Evolutionary conservation across 2,888 invertebrate species (phyloP), one percentile per base, ranked within the genome.

Genomic region (Lasioglossum vierecki): DNA sequence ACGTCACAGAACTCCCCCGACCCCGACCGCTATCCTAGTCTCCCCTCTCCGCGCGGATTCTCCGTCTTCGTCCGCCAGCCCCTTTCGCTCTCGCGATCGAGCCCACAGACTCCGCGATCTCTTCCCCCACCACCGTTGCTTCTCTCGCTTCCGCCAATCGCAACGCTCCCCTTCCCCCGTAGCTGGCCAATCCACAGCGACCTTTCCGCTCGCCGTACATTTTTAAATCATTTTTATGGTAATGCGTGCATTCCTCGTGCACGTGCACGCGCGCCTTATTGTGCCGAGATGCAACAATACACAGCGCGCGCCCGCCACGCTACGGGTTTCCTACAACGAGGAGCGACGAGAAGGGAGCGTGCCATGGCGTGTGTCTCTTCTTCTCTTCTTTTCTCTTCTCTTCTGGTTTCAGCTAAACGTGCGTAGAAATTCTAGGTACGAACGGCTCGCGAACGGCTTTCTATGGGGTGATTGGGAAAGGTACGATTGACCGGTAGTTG

Each of bases 211-310:
- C 46, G 57, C 57, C 57, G 88, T 79, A 83, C 79, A 90, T 92
- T 92, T 93, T 93, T 89, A 88, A 92, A 90, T 89, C 89, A 92
- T 92, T 93, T 92, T 93, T 91, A 93, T 92, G 92, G 87, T 91
- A 93, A 93, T 92, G 85, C 86, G 49, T 35, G 80, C 84, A 84
- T 87, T 80, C 71, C 82, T 75, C 78, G 76, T 71, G 81, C 84
- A 82, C 84, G 85, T 81, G 86, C 80, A 89, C 82, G 76, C 60
- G 79, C 39, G 66, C 30, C 4, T 46, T 41, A 82, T 80, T 82
- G 86, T 79, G 44, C 13, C 80, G 76, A 60, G 80, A 80, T 41
- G 68, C 76, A 79, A 85, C 80, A 83, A 83, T 87, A 82, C 82
- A 8, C 39, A 18, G 79, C 60, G 74, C 46, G 49, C 35, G 35